These are phyloP conservation scores for Ispidina lecontei DNA, from an alignment of 2,797 vertebrate species.

Conservation along the genomic window DNA sequence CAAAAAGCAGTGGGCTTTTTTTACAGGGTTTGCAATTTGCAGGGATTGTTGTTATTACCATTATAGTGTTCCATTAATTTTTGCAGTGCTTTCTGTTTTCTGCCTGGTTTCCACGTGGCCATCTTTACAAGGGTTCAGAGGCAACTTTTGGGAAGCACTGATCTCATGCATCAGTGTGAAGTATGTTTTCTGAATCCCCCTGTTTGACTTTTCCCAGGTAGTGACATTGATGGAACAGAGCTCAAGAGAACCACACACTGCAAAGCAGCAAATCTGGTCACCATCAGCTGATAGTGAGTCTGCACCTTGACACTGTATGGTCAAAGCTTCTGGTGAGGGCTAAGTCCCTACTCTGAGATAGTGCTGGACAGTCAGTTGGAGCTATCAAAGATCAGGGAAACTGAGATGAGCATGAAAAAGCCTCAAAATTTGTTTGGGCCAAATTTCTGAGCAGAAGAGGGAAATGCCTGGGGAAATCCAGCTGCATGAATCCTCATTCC, in stretches of 20 bases:
- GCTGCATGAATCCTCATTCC: neutral
- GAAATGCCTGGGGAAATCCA: neutral
- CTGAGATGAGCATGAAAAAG: neutral
- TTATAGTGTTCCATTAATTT: neutral
- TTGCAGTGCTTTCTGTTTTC: neutral
- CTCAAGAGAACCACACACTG: neutral
- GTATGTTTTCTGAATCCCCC: neutral
- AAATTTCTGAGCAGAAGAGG: neutral
- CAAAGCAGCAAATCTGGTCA: neutral
- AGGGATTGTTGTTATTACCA: neutral
- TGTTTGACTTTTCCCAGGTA: neutral
- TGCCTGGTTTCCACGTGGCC: neutral
- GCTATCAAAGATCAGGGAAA: neutral
- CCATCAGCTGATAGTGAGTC: neutral
- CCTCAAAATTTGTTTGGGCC: neutral
- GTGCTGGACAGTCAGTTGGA: neutral
- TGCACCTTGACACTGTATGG: neutral
- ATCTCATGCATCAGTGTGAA: neutral
- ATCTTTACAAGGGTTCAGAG: neutral
- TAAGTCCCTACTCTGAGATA: neutral
- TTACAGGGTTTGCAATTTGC: neutral
- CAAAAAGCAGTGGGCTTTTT: neutral
- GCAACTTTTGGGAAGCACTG: neutral
- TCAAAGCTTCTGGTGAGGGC: neutral
- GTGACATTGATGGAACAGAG: neutral